These are phyloP conservation scores for Drymodes brunneopygia DNA, from an alignment of 2,113 vertebrate species.

Conservation along the genomic window DNA sequence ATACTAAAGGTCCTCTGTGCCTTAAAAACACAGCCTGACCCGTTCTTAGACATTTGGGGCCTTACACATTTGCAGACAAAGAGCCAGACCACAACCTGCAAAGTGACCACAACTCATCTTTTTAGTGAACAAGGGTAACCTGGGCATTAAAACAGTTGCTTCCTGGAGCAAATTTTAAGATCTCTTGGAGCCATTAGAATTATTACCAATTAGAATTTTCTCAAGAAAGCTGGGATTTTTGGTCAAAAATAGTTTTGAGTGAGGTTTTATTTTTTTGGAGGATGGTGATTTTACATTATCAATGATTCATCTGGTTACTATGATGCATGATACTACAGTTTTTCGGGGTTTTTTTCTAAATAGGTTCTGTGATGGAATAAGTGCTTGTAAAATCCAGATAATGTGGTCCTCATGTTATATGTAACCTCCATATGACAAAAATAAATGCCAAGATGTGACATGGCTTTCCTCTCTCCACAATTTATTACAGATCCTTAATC, in stretches of 20 bases:
- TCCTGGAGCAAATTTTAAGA: not conserved
- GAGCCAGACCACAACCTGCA: not conserved
- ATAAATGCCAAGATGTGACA: not conserved
- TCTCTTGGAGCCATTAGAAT: not conserved
- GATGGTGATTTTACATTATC: not conserved
- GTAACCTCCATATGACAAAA: not conserved
- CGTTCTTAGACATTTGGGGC: rapidly evolving
- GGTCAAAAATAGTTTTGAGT: not conserved
- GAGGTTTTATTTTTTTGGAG: not conserved
- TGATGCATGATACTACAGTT: not conserved
- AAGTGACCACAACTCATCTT: not conserved
- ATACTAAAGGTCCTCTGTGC: not conserved
- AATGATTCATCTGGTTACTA: not conserved
- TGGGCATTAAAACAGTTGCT: not conserved
- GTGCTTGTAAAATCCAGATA: not conserved
- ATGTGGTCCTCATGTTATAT: not conserved
- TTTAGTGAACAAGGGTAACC: not conserved
- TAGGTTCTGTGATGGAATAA: not conserved
- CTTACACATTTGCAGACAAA: not conserved
- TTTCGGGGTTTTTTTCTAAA: not conserved
- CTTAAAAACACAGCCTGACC: not conserved
- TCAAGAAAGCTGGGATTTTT: not conserved
- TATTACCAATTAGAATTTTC: not conserved
- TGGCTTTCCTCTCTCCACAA: not conserved
- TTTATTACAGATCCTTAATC: not conserved